Evolutionary conservation across 2,888 invertebrate species (phyloP).

Genomic region (Scaptomyza flava): DNA sequence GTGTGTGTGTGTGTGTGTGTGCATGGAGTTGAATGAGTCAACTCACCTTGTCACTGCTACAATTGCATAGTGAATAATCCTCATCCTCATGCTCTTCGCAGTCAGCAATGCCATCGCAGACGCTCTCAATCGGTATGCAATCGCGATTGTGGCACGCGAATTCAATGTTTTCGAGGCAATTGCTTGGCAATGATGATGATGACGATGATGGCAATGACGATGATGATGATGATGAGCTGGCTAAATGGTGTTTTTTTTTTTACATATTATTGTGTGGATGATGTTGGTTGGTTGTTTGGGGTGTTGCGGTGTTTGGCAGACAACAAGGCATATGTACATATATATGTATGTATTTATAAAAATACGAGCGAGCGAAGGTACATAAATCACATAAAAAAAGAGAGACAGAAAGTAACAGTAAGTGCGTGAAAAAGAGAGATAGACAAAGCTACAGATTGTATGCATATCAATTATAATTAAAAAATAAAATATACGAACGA

Average conservation of each 20-base stretch:
- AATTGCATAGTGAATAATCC: slow-evolving; percentile 83
- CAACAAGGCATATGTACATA: slow-evolving; percentile 54
- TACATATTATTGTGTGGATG: slow-evolving; percentile 33
- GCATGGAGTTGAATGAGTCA: slow-evolving; percentile 3
- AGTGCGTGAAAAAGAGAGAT: slow-evolving; percentile 17
- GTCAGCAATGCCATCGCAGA: slow-evolving; percentile 93
- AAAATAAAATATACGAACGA: slow-evolving; percentile 3
- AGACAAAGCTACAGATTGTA: slow-evolving; percentile 6
- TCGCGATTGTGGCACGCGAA: slow-evolving; percentile 87
- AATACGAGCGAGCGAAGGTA: slow-evolving; percentile 57
- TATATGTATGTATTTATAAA: slow-evolving; percentile 45
- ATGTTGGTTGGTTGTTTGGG: slow-evolving; percentile 23
- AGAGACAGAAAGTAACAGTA: slow-evolving; percentile 47
- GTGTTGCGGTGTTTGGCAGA: slow-evolving; percentile 47
- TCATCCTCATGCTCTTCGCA: slow-evolving; percentile 92
- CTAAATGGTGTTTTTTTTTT: slow-evolving; percentile 56
- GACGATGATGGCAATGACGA: slow-evolving; percentile 39
- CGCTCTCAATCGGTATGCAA: slow-evolving; percentile 91
- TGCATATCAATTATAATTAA: slow-evolving; percentile 34
- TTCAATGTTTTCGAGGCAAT: slow-evolving; percentile 84
- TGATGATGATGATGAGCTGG: slow-evolving; percentile 44
- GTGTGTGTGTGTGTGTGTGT: not conserved
- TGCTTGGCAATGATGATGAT: slow-evolving; percentile 39
- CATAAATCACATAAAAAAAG: slow-evolving; percentile 55
- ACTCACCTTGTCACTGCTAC: slow-evolving; percentile 83